A percentile compares a stretch with the other conserved stretches of the same genome.
These are phyloP conservation scores for Lithophane ornitopus DNA, from an alignment of 2,888 invertebrate genomes.

Conservation along the genomic window DNA sequence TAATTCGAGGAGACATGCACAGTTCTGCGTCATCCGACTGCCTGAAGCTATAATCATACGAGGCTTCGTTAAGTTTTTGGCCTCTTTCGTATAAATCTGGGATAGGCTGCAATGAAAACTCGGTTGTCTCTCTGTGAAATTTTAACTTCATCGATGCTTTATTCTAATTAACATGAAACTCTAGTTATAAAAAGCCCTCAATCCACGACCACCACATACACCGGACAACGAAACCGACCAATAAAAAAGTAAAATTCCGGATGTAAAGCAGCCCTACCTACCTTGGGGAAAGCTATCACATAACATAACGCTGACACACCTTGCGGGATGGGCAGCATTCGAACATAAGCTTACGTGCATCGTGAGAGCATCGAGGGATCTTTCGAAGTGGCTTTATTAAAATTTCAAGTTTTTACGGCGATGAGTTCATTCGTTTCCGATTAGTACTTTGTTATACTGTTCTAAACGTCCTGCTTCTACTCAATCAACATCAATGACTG, in stretches of 20 bases:
- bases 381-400: conserved; percentile 21
- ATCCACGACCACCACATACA: neutral
- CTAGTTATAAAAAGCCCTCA: neutral
- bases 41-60: neutral
- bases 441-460: neutral
- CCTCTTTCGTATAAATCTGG: neutral
- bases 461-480: neutral
- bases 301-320: conserved; percentile 36
- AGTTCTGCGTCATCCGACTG: neutral
- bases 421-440: neutral
- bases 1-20: neutral
- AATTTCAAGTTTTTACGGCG: neutral
- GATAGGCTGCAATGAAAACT: neutral
- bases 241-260: conserved; percentile 25
- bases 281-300: conserved; percentile 41
- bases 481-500: neutral
- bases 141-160: neutral
- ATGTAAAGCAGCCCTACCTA: conserved; percentile 42
- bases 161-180: neutral
- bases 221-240: conserved; percentile 8
- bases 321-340: conserved; percentile 34
- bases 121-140: neutral
- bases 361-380: neutral
- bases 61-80: neutral
- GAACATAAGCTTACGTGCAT: conserved; percentile 23